Conservation (phyloP, 2,888 invertebrate genomes). For the Congeria kusceri region DNA sequence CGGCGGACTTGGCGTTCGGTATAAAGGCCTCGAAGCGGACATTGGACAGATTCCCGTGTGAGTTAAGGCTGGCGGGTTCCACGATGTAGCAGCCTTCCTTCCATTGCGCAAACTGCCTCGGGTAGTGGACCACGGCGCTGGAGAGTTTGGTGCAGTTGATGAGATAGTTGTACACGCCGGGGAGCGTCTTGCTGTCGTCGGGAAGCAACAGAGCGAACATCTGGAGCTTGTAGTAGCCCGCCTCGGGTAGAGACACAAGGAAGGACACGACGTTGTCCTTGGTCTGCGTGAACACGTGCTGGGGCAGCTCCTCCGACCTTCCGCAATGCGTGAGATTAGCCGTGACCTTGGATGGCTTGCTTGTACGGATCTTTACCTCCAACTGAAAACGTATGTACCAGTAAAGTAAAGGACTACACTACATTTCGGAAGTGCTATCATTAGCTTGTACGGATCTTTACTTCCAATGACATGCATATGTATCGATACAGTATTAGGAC, state of each 20-base stretch:
- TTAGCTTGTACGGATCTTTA: too few relatives aligned
- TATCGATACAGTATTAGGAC: too few relatives aligned
- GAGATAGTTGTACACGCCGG: constrained; percentile 77
- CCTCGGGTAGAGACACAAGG: constrained; percentile 66
- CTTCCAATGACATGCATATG: too few relatives aligned
- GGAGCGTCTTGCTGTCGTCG: constrained; percentile 74
- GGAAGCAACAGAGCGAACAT: constrained; percentile 73
- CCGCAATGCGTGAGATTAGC: constrained; percentile 70
- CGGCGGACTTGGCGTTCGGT: constrained; percentile 71
- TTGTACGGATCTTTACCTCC: constrained; percentile 42
- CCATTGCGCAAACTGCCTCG: constrained; percentile 77
- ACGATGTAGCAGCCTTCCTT: constrained; percentile 75
- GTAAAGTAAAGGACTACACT: too few relatives aligned
- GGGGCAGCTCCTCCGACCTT: constrained; percentile 68
- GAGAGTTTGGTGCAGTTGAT: constrained; percentile 58
- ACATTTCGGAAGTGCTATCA: too few relatives aligned
- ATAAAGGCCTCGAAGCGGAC: constrained; percentile 68
- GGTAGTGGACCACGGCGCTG: constrained; percentile 58
- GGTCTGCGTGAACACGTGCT: constrained; percentile 67
- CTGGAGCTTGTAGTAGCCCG: constrained; percentile 77
- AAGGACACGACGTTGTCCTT: constrained; percentile 67
- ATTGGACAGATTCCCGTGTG: constrained; percentile 52
- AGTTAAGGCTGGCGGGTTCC: constrained; percentile 67
- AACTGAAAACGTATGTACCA: constrained; percentile 38
- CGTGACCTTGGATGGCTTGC: constrained; percentile 52